phyloP scores from a whole-genome alignment of 2,797 vertebrate genomes.

The Okamejei kenojei region DNA sequence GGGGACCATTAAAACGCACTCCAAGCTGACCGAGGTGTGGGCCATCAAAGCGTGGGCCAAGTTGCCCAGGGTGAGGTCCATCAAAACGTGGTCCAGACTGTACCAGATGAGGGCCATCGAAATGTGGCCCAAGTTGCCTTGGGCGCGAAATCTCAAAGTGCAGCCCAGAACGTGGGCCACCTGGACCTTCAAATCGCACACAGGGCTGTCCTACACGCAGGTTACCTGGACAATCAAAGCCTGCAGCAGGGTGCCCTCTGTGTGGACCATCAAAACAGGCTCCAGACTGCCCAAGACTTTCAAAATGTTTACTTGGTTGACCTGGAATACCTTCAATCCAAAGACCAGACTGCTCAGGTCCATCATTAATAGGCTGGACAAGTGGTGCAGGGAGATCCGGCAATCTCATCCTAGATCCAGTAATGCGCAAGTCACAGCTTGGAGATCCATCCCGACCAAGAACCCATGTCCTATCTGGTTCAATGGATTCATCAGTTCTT shows the following conservation, averaged over 20 bases:
- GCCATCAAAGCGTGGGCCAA: constrained; percentile 48
- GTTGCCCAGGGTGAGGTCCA: constrained; percentile 43
- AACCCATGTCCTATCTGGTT: constrained; percentile 33
- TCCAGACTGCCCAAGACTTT: constrained; percentile 61
- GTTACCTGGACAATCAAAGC: constrained; percentile 68
- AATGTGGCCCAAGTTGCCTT: neutral
- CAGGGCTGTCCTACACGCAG: constrained; percentile 33
- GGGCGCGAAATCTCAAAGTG: neutral
- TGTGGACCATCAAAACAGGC: constrained; percentile 52
- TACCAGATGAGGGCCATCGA: constrained; percentile 16
- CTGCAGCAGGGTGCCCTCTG: constrained; percentile 51
- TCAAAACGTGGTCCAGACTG: constrained; percentile 8
- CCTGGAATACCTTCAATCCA: constrained; percentile 17
- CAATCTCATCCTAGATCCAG: constrained; percentile 29
- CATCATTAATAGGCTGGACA: neutral
- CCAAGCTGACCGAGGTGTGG: constrained; percentile 45
- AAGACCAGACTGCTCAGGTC: neutral
- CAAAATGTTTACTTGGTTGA: constrained; percentile 58
- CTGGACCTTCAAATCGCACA: neutral
- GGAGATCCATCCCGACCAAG: constrained; percentile 21
- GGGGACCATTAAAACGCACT: constrained; percentile 47
- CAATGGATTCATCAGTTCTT: constrained; percentile 48
- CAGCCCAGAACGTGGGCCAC: constrained; percentile 18
- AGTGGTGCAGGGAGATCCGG: neutral
- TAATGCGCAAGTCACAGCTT: neutral